Evolutionary conservation across 2,888 invertebrate species (phyloP).

Genomic region (Gastracanthus pulcherrimus): DNA sequence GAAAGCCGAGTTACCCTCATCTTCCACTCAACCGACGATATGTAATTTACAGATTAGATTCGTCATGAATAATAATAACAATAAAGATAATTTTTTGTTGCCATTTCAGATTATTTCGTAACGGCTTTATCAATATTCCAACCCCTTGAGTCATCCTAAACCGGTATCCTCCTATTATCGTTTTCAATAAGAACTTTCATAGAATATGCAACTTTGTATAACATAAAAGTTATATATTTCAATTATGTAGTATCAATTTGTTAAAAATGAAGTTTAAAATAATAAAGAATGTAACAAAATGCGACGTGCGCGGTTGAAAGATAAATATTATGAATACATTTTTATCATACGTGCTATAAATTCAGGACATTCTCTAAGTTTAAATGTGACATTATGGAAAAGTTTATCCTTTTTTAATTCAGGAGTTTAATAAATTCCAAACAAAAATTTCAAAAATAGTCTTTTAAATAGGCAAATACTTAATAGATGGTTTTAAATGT

Average conservation of each 20-base stretch:
- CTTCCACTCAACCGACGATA: no score
- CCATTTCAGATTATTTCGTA: background rate
- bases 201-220: background rate
- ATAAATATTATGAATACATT: background rate
- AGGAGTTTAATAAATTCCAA: no score
- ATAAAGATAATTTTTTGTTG: background rate
- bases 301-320: background rate
- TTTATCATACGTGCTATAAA: background rate
- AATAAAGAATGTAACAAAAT: background rate
- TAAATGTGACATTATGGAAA: background rate
- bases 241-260: no score
- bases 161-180: no score
- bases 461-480: no score
- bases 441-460: no score
- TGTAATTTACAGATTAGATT: no score
- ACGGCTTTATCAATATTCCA: background rate
- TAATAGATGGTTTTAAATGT: no score
- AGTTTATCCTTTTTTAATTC: background rate
- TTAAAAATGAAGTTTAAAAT: background rate
- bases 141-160: background rate
- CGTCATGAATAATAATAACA: background rate
- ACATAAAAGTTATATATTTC: no score
- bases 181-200: background rate
- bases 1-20: no score
- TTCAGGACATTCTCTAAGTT: background rate